Evolutionary conservation across 2,888 invertebrate genomes (phyloP).

Genomic region (Eupeodes latifasciatus): DNA sequence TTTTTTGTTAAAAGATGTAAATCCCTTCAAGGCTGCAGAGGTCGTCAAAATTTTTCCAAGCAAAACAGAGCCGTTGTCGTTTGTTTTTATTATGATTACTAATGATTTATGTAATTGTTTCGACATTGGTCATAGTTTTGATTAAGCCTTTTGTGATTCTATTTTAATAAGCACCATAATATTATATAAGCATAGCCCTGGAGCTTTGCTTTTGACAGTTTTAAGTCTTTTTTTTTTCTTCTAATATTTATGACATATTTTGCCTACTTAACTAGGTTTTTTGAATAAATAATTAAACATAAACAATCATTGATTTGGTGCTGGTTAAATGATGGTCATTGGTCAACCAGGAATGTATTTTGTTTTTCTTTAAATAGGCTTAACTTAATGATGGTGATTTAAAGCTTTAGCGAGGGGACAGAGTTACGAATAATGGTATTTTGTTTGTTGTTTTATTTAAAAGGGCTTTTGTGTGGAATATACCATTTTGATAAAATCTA

Average conservation of each 20-base stretch:
- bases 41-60: background rate
- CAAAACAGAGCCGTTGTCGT: background rate
- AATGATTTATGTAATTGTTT: slow-evolving; percentile 48
- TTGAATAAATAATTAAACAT: slow-evolving; percentile 24
- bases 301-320: background rate
- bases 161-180: slow-evolving; percentile 1
- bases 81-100: slow-evolving; percentile 27
- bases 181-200: background rate
- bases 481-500: background rate
- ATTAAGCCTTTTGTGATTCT: slow-evolving; percentile 9
- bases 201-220: slow-evolving; percentile 23
- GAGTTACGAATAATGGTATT: background rate
- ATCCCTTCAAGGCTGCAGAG: slow-evolving; percentile 21
- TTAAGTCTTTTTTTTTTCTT: slow-evolving; percentile 4
- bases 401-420: background rate
- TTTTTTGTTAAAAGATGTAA: slow-evolving; percentile 8
- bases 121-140: slow-evolving; percentile 23
- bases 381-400: slow-evolving; percentile 38
- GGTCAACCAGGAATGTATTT: background rate
- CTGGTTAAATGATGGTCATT: background rate
- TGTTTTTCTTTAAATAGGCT: background rate
- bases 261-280: slow-evolving; percentile 30
- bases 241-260: slow-evolving; percentile 32
- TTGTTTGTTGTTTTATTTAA: background rate
- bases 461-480: background rate